A percentile compares a stretch with the other conserved stretches of the same genome.
Evolutionary conservation across 2,888 invertebrate genomes (phyloP).

Genomic region (Acleris sparsana): DNA sequence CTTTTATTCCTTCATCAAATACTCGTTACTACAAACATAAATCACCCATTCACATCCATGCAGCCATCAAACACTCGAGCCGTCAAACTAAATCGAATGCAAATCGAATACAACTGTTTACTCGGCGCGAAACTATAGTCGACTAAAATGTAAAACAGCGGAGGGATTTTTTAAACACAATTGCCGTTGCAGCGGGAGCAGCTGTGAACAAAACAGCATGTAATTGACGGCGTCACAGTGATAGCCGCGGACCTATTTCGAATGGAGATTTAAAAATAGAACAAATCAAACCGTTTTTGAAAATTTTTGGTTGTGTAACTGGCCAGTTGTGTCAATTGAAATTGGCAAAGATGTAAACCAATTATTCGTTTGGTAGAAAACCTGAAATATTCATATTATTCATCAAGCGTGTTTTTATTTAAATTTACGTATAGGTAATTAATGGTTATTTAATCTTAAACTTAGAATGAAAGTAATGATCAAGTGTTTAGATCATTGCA

Average conservation of each 20-base stretch:
- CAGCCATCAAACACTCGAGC: slow-evolving; percentile 10
- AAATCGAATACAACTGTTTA: slow-evolving; percentile 21
- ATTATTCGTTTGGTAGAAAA: too few relatives aligned
- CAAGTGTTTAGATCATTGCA: too few relatives aligned
- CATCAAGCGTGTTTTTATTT: too few relatives aligned
- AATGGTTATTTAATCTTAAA: too few relatives aligned
- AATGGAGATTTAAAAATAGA: neutral
- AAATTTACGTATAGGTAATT: too few relatives aligned
- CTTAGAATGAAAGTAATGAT: too few relatives aligned
- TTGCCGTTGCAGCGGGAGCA: slow-evolving; percentile 40
- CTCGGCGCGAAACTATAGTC: slow-evolving; percentile 8
- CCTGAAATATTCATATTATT: too few relatives aligned
- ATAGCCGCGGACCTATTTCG: slow-evolving; percentile 47
- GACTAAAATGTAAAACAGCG: slow-evolving; percentile 16
- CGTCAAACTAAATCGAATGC: slow-evolving; percentile 18
- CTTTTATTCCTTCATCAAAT: neutral
- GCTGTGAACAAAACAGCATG: slow-evolving; percentile 49
- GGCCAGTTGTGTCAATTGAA: too few relatives aligned
- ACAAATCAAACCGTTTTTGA: too few relatives aligned
- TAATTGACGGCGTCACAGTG: slow-evolving; percentile 56
- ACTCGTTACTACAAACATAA: neutral
- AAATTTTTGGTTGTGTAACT: too few relatives aligned
- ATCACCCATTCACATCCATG: slow-evolving; percentile 6
- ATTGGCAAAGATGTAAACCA: too few relatives aligned
- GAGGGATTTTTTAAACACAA: slow-evolving; percentile 43